A percentile compares a stretch with the other conserved stretches of the same genome.
These are phyloP conservation scores for Pseudomugil gertrudae DNA, from an alignment of 2,797 vertebrate species.

Conservation along the genomic window DNA sequence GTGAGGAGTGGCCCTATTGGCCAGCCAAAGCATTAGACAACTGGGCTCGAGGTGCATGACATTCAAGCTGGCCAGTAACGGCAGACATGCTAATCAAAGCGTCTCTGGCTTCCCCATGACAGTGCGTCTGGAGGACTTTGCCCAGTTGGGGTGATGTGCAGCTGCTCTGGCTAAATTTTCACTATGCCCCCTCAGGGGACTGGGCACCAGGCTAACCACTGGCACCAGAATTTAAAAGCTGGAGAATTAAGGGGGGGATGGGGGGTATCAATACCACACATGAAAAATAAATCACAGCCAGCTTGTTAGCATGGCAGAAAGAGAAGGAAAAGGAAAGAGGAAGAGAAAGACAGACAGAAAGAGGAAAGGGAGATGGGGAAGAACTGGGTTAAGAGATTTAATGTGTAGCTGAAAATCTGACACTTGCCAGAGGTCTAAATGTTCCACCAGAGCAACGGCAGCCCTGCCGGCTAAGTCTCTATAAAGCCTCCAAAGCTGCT, in stretches of 20 bases:
- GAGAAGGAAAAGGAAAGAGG: constrained; percentile 33
- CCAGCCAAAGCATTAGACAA: constrained; percentile 64
- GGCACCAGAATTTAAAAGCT: constrained; percentile 64
- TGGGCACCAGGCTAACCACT: constrained; percentile 67
- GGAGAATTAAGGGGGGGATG: constrained; percentile 12
- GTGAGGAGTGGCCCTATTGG: constrained; percentile 63
- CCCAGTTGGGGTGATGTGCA: constrained; percentile 57
- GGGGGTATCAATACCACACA: constrained; percentile 65
- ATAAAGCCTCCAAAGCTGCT: constrained; percentile 78
- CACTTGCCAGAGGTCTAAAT: constrained; percentile 80
- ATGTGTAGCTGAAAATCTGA: constrained; percentile 79
- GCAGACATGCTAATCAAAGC: constrained; percentile 75
- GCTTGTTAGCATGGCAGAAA: constrained; percentile 72
- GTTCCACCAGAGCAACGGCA: constrained; percentile 72
- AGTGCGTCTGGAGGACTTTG: constrained; percentile 63
- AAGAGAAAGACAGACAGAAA: constrained; percentile 23
- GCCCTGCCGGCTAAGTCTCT: constrained; percentile 72
- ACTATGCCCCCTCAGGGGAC: constrained; percentile 52
- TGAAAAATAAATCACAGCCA: constrained; percentile 78
- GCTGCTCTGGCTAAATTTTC: constrained; percentile 68
- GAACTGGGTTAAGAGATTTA: constrained; percentile 80
- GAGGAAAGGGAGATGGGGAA: constrained; percentile 11
- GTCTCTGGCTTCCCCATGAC: constrained; percentile 63
- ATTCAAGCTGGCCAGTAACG: constrained; percentile 74
- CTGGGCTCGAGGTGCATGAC: constrained; percentile 72